A percentile compares a stretch with the other conserved stretches of the same genome.
These are phyloP conservation scores for Mugil cephalus DNA, from an alignment of 2,113 vertebrate species.

Conservation along the genomic window DNA sequence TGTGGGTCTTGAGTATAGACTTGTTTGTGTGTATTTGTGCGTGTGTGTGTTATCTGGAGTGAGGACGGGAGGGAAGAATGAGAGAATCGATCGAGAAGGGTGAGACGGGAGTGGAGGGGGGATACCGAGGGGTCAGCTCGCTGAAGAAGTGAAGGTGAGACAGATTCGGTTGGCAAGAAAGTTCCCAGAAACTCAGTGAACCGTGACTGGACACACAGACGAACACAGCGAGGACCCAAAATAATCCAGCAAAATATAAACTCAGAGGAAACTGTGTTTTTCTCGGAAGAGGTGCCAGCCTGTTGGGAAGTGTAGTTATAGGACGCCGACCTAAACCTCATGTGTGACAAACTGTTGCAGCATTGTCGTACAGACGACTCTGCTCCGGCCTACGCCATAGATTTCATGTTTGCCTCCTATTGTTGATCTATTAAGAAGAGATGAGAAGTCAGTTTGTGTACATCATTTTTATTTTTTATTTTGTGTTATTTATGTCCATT, in stretches of 20 bases:
- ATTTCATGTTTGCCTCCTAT: too few species aligned
- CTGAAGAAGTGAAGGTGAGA: conserved; percentile 58
- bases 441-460: too few species aligned
- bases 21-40: conserved; percentile 76
- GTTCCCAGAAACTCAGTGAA: conserved; percentile 63
- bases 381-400: neutral
- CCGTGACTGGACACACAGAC: conserved; percentile 49
- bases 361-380: neutral
- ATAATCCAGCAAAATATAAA: conserved; percentile 64
- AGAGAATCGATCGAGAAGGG: conserved; percentile 66
- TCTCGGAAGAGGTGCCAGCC: conserved; percentile 36
- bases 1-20: conserved; percentile 69
- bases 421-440: too few species aligned
- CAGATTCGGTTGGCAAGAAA: conserved; percentile 59
- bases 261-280: conserved; percentile 34
- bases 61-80: conserved; percentile 57
- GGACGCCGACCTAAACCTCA: neutral
- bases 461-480: too few species aligned
- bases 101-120: conserved; percentile 41
- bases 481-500: too few species aligned
- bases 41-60: conserved; percentile 42
- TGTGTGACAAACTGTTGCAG: conserved; percentile 22
- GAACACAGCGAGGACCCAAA: conserved; percentile 42
- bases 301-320: conserved; percentile 26
- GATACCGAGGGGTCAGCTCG: conserved; percentile 58